Evolutionary conservation across 2,888 invertebrate genomes (phyloP).

Genomic region (Sinopyrophorus schimmeli): DNA sequence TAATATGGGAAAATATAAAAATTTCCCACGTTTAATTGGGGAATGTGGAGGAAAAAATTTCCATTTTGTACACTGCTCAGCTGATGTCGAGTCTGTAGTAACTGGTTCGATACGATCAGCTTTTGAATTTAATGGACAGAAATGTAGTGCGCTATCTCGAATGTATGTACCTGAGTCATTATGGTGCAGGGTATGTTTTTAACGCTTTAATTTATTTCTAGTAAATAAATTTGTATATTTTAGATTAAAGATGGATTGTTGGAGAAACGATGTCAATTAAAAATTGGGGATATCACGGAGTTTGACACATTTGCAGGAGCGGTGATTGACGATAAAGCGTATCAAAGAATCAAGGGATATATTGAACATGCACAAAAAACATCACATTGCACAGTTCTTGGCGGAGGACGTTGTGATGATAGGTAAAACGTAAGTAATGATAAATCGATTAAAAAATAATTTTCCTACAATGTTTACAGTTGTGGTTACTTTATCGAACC

Average conservation of each 20-base stretch:
- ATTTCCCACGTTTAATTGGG: conserved; percentile 91
- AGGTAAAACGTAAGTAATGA: conserved; percentile 11
- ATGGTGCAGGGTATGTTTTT: conserved; percentile 76
- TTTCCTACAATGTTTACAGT: no score
- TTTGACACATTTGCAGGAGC: conserved; percentile 86
- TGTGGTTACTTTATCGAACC: conserved; percentile 94
- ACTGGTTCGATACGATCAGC: conserved; percentile 85
- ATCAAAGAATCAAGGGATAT: conserved; percentile 83
- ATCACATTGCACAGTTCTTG: conserved; percentile 74
- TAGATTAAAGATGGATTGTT: conserved; percentile 74
- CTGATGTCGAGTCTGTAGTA: conserved; percentile 81
- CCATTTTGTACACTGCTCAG: conserved; percentile 93
- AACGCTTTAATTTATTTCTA: conserved; percentile 1
- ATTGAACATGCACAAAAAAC: conserved; percentile 84
- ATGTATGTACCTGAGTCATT: conserved; percentile 92
- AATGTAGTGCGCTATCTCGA: conserved; percentile 98
- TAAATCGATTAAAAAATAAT: background rate
- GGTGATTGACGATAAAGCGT: conserved; percentile 95
- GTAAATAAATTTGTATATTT: conserved; percentile 35
- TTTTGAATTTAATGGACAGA: conserved; percentile 97
- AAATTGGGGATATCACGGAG: conserved; percentile 85
- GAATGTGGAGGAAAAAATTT: conserved; percentile 99
- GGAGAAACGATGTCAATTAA: conserved; percentile 70
- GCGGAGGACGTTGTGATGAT: conserved; percentile 87
- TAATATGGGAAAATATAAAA: conserved; percentile 80